Percentiles rank a stretch among this genome's conserved stretches.
These are phyloP conservation scores for Amblyteles armatorius DNA, from an alignment of 2,888 invertebrate genomes.

Conservation along the genomic window DNA sequence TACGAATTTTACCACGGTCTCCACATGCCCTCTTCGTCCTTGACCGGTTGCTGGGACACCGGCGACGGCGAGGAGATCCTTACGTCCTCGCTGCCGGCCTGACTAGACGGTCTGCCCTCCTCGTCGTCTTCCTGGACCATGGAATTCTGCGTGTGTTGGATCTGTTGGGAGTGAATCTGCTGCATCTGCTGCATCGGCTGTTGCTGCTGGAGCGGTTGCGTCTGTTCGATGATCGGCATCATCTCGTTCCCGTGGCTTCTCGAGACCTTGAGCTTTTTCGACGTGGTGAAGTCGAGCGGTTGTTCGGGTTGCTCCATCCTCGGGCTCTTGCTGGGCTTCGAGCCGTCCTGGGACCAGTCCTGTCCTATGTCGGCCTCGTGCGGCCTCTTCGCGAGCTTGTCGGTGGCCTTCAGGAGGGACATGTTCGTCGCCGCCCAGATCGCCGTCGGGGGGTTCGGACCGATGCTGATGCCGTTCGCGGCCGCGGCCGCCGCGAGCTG, in stretches of 20 bases:
- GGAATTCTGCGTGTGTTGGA: constrained; percentile 50
- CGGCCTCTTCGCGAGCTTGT: constrained; percentile 82
- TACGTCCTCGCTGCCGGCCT: constrained; percentile 73
- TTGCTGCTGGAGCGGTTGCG: constrained; percentile 49
- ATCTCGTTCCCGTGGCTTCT: constrained; percentile 67
- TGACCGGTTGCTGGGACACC: constrained; percentile 77
- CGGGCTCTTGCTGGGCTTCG: constrained; percentile 75
- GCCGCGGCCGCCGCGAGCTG: constrained; percentile 86
- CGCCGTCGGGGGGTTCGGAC: constrained; percentile 83
- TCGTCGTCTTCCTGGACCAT: constrained; percentile 62
- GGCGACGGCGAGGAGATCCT: constrained; percentile 73
- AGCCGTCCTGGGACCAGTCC: constrained; percentile 78
- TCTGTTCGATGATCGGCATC: constrained; percentile 44
- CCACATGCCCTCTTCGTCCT: constrained; percentile 84
- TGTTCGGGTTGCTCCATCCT: constrained; percentile 80
- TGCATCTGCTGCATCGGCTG: constrained; percentile 35
- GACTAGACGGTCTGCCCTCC: constrained; percentile 78
- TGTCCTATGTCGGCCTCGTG: constrained; percentile 75
- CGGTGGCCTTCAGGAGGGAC: constrained; percentile 82
- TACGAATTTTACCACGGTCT: constrained; percentile 81
- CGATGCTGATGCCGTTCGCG: constrained; percentile 83
- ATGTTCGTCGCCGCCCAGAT: constrained; percentile 84
- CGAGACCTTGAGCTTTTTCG: constrained; percentile 79
- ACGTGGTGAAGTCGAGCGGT: constrained; percentile 82
- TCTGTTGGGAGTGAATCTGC: constrained; percentile 29